Evolutionary conservation across 2,113 vertebrate genomes (phyloP), one percentile per base, ranked within the genome.

Genomic region (Saimiri boliviensis): DNA sequence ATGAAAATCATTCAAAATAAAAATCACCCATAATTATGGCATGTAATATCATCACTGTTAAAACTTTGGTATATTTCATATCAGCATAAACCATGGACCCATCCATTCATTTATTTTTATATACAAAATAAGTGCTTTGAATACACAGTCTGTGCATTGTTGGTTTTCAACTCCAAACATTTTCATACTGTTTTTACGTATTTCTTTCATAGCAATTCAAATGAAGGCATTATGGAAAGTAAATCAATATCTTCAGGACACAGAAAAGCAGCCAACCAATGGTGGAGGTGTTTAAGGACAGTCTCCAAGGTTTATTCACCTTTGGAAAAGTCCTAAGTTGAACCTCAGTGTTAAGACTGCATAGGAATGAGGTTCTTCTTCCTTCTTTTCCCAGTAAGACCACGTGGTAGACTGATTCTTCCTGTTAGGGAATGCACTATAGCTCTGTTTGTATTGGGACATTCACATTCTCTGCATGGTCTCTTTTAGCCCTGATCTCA

Each of bases 351-450:
- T 81, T 52, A 73, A 76, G 13, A 68, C 17, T 58, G 1, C 6
- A 17, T 23, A 40, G 49, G 32, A 90, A 27, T 52, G 8, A 32
- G 14, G 1, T 19, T 13, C 19, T 58, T n/a, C 20, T 40, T 86
- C 14, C 32, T 93, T 58, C 27, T 83, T 54, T 25, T 86, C 17
- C n/a, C 27, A 37, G 20, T 5, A 79, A 84, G 52, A 45, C 23
- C 2, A 14, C 42, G 5, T 40, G 23, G 77, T 88, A n/a, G 12
- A 68, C 45, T 19, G 32, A 71, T 16, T 8, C 13, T 58, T 30
- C 8, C 1, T 71, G 0, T 25, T 30, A 58, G 4, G 0, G 5
- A 56, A 76, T 4, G 1, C 2, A 49, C 40, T 1, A 0, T 32
- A 47, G 32, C 56, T 93, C 10, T 40, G 2, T 27, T 47, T 49